phyloP scores from a whole-genome alignment of 2,113 vertebrate species.

The Silurus glanis region DNA sequence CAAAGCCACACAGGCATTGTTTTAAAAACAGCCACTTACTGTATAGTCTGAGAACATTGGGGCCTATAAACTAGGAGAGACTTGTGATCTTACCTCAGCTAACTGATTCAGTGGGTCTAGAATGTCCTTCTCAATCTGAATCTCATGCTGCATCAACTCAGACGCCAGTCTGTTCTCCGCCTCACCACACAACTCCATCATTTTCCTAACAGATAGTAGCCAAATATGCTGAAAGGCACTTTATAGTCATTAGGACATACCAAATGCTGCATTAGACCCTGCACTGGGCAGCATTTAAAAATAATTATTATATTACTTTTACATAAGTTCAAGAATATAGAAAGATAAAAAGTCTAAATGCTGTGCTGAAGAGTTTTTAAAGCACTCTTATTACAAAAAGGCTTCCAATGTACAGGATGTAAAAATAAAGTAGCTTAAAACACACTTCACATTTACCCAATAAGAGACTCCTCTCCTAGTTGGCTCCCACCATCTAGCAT shows the following conservation, averaged over 20 bases:
- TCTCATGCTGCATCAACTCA: conserved; percentile 89
- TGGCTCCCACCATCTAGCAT: conserved; percentile 88
- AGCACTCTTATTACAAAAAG: not conserved
- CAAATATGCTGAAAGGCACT: conserved; percentile 6
- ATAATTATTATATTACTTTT: not conserved
- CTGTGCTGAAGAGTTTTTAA: not conserved
- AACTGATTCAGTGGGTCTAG: conserved; percentile 86
- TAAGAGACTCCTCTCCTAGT: conserved; percentile 88
- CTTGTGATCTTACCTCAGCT: conserved; percentile 80
- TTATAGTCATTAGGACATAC: not conserved
- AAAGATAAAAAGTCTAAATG: not conserved
- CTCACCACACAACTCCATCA: conserved; percentile 93
- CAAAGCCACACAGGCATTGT: not conserved
- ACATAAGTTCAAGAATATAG: not conserved
- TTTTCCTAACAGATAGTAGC: conserved; percentile 77
- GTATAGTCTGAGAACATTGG: not conserved
- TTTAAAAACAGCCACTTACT: not conserved
- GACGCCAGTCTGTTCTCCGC: conserved; percentile 90
- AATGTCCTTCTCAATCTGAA: conserved; percentile 92
- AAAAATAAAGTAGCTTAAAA: not conserved
- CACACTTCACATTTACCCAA: conserved; percentile 80
- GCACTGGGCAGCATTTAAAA: not conserved
- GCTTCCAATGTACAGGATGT: not conserved
- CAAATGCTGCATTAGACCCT: conserved; percentile 3
- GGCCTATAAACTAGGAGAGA: not conserved